These are phyloP conservation scores for Anoplolepis gracilipes DNA, from an alignment of 1,140 invertebrate species.

Conservation along the genomic window DNA sequence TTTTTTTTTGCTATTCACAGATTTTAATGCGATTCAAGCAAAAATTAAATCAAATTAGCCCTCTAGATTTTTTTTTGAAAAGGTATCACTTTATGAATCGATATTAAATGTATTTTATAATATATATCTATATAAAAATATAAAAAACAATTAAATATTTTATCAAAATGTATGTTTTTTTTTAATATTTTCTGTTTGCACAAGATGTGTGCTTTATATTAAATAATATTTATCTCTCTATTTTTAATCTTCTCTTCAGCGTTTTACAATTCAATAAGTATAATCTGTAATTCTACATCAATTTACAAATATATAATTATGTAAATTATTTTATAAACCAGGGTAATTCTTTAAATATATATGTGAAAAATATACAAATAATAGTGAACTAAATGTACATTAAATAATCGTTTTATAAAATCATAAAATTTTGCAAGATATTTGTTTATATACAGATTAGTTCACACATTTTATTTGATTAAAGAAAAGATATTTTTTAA, in stretches of 20 bases:
- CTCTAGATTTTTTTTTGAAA: constrained; percentile 39
- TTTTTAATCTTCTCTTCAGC: background rate
- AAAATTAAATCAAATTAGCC: constrained; percentile 58
- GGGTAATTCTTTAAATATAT: constrained; percentile 23
- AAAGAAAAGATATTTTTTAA: background rate
- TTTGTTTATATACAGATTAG: background rate
- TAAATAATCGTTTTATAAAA: constrained; percentile 23
- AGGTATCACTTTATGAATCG: background rate
- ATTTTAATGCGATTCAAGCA: too few relatives aligned
- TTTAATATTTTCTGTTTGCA: background rate
- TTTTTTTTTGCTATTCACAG: too few relatives aligned
- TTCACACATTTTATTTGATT: background rate
- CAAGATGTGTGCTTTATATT: background rate
- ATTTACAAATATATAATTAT: constrained; percentile 14
- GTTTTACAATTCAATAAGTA: constrained; percentile 15
- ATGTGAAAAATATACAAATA: too few relatives aligned
- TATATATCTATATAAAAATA: background rate
- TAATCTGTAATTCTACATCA: background rate
- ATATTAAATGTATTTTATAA: constrained; percentile 35
- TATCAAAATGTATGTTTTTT: too few relatives aligned
- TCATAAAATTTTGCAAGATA: constrained; percentile 22
- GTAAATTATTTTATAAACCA: constrained; percentile 13
- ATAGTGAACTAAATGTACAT: constrained; percentile 39
- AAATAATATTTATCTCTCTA: background rate
- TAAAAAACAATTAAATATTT: too few relatives aligned